Conservation (phyloP, 2,113 vertebrate species). For the Brachypodius melanocephalos region DNA sequence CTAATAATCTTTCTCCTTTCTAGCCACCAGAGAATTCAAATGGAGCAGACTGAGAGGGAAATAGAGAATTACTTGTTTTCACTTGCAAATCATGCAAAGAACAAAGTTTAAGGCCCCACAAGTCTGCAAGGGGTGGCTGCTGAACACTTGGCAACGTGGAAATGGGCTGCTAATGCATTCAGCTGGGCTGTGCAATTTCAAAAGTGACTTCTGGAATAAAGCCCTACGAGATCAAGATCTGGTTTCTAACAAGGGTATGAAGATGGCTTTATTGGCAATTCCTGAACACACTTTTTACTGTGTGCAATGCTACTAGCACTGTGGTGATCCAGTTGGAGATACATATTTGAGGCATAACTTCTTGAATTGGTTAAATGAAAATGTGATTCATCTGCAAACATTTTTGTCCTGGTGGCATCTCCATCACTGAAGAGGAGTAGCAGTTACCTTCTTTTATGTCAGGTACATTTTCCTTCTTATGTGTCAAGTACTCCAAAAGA, state of each 20-base stretch:
- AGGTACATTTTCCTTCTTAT: background rate
- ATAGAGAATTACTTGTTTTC: background rate
- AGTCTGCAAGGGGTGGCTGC: background rate
- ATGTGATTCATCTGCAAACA: background rate
- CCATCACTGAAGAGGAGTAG: background rate
- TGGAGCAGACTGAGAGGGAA: background rate
- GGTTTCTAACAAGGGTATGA: background rate
- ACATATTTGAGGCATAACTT: background rate
- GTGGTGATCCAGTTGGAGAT: background rate
- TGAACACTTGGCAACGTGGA: fast-evolving
- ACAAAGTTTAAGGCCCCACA: background rate
- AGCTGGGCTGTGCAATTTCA: background rate
- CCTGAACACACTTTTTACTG: background rate
- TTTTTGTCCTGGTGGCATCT: background rate
- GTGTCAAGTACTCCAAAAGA: background rate
- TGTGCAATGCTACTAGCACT: background rate
- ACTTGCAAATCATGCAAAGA: background rate
- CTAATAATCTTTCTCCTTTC: background rate
- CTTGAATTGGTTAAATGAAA: background rate
- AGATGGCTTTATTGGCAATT: background rate
- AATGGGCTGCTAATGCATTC: background rate
- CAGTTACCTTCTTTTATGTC: background rate
- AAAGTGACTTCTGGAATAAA: background rate
- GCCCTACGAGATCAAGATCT: background rate
- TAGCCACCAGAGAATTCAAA: background rate